A percentile compares a stretch with the other conserved stretches of the same genome.
Evolutionary conservation across 2,888 invertebrate genomes (phyloP).

Genomic region (Cordylochernes scorpioides): DNA sequence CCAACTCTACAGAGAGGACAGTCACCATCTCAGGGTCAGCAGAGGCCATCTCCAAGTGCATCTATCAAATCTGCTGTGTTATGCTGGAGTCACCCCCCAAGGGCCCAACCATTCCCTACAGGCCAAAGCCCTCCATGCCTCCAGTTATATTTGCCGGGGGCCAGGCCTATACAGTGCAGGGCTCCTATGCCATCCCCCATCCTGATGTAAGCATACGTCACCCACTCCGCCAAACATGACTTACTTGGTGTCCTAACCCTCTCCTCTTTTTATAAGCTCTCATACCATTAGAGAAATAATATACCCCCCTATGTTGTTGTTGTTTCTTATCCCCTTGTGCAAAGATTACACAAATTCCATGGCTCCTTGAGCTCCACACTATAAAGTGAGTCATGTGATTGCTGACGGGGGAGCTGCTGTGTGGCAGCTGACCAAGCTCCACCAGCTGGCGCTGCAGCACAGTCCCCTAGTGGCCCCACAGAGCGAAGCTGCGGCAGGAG

Average conservation of each 20-base stretch:
- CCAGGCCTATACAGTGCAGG: slow-evolving; percentile 85
- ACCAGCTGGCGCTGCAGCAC: slow-evolving; percentile 20
- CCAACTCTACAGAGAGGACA: slow-evolving; percentile 91
- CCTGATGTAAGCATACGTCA: slow-evolving; percentile 51
- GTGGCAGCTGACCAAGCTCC: slow-evolving; percentile 18
- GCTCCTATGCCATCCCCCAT: slow-evolving; percentile 78
- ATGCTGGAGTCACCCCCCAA: slow-evolving; percentile 99
- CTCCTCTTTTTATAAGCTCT: no score
- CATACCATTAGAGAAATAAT: no score
- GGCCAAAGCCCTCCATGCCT: slow-evolving; percentile 83
- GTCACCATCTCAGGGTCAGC: slow-evolving; percentile 92
- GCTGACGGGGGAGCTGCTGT: no score
- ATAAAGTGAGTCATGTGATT: no score
- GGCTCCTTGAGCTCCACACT: no score
- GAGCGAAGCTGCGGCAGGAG: no score
- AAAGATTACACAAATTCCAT: no score
- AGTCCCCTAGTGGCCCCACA: no score
- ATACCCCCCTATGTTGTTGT: no score
- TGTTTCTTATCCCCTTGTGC: no score
- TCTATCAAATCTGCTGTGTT: slow-evolving; percentile 95
- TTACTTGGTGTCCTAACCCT: no score
- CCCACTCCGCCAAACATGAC: no score
- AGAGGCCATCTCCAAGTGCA: slow-evolving; percentile 94
- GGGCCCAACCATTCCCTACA: slow-evolving; percentile 97
- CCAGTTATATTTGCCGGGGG: slow-evolving; percentile 85